Evolutionary conservation across 23 tunicate species (phyloP), one percentile per base, ranked within the genome.

Genomic region (Halocynthia roretzi): DNA sequence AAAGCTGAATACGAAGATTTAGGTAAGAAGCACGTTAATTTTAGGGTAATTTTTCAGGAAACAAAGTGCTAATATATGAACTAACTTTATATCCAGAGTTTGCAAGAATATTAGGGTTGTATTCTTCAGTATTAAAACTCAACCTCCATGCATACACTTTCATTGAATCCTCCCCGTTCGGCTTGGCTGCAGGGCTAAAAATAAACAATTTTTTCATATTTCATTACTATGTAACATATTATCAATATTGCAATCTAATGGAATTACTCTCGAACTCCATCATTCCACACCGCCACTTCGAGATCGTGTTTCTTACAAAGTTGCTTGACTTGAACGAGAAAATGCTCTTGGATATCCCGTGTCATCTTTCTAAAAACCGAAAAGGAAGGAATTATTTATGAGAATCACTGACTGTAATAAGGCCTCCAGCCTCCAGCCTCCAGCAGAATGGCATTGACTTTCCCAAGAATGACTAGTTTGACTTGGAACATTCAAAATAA

Each of bases 31-130:
- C n/a, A n/a, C n/a, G n/a, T n/a, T n/a, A n/a, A n/a, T n/a, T n/a
- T n/a, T n/a, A n/a, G n/a, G n/a, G n/a, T n/a, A n/a, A n/a, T n/a
- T n/a, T n/a, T n/a, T n/a, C n/a, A n/a, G n/a, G n/a, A n/a, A n/a
- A n/a, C n/a, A n/a, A n/a, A n/a, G n/a, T n/a, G n/a, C n/a, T n/a
- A 31, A 31, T 31, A 31, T 31, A 31, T 31, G 7, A 61, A 78
- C 75, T 18, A 9, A 85, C 90, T 83, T 89, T 77, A 67, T 89
- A 89, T 10, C 96, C 96, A 40, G 88, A 83, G 70, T 89, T 89
- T 69, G 96, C 96, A 22, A 89, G 85, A 6, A 66, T 68, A 52
- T 89, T 66, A 11, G 88, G 81, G 51, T 83, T 80, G 6, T 75
- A 64, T 11, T 48, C 77, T 9, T 75, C 85, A 11, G 64, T 49